Conservation (phyloP, 92 coral and sea anemone genomes). For the Epizoanthus fatuus region DNA sequence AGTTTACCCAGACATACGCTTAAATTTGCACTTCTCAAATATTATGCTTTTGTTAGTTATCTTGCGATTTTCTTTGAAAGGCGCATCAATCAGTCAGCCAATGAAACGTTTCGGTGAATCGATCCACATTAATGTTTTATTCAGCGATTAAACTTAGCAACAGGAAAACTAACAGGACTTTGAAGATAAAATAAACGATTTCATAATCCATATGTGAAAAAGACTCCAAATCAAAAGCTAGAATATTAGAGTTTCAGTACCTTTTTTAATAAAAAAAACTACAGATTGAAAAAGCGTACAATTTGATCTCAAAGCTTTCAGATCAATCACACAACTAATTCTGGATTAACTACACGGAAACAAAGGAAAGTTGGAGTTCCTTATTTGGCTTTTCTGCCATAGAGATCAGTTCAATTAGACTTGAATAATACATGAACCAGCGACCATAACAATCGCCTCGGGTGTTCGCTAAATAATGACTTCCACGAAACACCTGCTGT, state of each 20-base stretch:
- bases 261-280: neutral
- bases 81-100: constrained; percentile 10
- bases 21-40: neutral
- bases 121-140: constrained; percentile 12
- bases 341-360: neutral
- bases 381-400: constrained; percentile 1
- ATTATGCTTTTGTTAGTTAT: constrained; percentile 25
- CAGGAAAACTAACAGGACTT: neutral
- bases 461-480: constrained; percentile 24
- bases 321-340: neutral
- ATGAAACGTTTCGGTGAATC: constrained; percentile 14
- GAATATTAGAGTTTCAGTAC: neutral
- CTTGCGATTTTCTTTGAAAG: constrained; percentile 35
- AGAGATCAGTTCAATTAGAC: neutral
- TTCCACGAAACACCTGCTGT: constrained; percentile 22
- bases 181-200: constrained; percentile 21
- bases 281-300: neutral
- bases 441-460: constrained; percentile 16
- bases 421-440: constrained; percentile 34
- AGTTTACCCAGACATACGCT: neutral
- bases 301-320: neutral
- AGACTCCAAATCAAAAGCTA: neutral
- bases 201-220: neutral
- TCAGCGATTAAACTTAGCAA: constrained; percentile 22
- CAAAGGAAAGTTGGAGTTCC: neutral